Evolutionary conservation across 2,797 vertebrate species (phyloP).

Genomic region (Sphenodon punctatus): DNA sequence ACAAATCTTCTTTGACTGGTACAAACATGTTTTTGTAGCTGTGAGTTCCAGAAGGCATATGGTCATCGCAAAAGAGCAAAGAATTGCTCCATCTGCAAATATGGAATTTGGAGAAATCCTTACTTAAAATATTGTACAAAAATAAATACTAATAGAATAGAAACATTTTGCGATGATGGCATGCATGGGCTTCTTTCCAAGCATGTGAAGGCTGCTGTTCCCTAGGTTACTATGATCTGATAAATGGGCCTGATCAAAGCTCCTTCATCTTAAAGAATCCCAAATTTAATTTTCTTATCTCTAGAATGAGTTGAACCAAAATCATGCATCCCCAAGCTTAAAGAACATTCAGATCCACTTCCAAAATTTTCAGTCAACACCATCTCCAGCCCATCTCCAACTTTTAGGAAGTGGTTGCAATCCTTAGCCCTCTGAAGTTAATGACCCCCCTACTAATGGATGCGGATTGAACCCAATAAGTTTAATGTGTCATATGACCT

Average conservation of each 20-base stretch:
- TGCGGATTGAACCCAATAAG: no score
- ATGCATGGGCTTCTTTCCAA: neutral
- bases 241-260: neutral
- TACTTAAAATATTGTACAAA: neutral
- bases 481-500: no score
- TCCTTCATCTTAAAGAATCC: neutral
- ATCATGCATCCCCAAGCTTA: neutral
- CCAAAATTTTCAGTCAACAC: no score
- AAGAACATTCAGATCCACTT: neutral
- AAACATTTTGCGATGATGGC: neutral
- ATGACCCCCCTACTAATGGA: no score
- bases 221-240: neutral
- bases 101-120: conserved; percentile 37
- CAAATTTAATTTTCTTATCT: neutral
- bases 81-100: conserved; percentile 48
- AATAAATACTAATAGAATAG: conserved; percentile 32
- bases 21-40: conserved; percentile 62
- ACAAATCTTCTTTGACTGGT: conserved; percentile 37
- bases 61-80: conserved; percentile 45
- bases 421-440: no score
- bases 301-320: neutral
- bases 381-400: no score
- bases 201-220: neutral
- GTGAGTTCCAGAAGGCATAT: conserved; percentile 45
- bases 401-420: no score